Evolutionary conservation across 2,797 vertebrate genomes (phyloP).

Genomic region (Esox lucius): DNA sequence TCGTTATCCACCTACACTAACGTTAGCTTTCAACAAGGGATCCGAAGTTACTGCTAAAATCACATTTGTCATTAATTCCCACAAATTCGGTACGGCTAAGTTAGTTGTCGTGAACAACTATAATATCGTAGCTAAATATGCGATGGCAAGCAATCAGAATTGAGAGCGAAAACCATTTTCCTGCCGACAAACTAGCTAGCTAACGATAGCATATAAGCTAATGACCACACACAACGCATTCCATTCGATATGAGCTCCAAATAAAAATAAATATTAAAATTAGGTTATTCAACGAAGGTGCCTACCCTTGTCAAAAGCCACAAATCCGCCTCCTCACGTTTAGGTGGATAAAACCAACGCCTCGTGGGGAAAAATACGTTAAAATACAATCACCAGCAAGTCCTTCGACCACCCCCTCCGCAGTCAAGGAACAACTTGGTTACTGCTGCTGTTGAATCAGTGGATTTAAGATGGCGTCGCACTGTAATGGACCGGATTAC

Average conservation of each 20-base stretch:
- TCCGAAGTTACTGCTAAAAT: background rate
- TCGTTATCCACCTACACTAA: background rate
- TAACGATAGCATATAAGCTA: conserved; percentile 4
- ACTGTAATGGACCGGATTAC: conserved; percentile 74
- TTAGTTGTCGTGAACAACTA: background rate
- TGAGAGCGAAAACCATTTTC: conserved; percentile 36
- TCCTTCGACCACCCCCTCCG: conserved; percentile 64
- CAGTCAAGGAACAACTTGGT: conserved; percentile 6
- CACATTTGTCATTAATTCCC: background rate
- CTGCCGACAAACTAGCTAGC: conserved; percentile 50
- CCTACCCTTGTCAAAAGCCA: conserved; percentile 73
- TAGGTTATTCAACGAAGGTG: conserved; percentile 36
- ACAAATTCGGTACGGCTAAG: background rate
- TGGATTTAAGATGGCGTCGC: conserved; percentile 83
- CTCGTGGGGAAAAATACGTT: conserved; percentile 46
- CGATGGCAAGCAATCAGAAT: conserved; percentile 13
- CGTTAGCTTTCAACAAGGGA: conserved; percentile 11
- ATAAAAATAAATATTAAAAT: background rate
- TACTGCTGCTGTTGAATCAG: conserved; percentile 60
- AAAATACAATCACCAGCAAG: conserved; percentile 58
- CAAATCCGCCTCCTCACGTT: conserved; percentile 66
- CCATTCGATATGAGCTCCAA: background rate
- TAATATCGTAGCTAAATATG: conserved; percentile 3
- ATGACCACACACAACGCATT: conserved; percentile 7
- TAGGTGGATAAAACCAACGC: conserved; percentile 57